phyloP scores from a whole-genome alignment of 2,797 vertebrate species.

The Corythornis leucogaster region DNA sequence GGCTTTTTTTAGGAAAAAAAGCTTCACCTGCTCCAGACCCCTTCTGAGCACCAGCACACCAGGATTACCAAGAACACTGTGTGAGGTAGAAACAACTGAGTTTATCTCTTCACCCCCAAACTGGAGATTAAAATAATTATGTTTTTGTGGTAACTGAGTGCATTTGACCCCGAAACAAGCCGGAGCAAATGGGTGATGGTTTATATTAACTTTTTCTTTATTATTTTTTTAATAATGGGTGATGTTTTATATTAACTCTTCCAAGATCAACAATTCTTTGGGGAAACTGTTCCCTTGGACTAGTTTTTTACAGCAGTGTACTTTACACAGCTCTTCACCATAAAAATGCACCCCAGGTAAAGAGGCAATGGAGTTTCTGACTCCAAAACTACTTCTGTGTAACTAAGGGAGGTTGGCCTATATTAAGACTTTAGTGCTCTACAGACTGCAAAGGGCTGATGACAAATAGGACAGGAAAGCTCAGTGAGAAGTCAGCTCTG shows the following conservation, averaged over 20 bases:
- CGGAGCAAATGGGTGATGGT: neutral
- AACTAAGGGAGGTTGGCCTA: neutral
- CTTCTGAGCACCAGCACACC: neutral
- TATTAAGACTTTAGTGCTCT: neutral
- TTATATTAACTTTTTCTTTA: neutral
- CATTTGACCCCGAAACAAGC: neutral
- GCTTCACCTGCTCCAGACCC: neutral
- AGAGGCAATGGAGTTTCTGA: neutral
- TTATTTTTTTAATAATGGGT: neutral
- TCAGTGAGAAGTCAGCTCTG: neutral
- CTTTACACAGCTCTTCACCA: neutral
- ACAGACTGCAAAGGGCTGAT: neutral
- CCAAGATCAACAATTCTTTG: neutral
- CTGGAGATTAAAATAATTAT: neutral
- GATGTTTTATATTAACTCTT: neutral
- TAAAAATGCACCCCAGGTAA: neutral
- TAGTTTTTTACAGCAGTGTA: neutral
- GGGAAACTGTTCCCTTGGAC: neutral
- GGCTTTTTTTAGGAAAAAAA: neutral
- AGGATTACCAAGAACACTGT: fast-evolving
- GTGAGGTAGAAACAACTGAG: neutral
- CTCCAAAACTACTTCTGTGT: neutral
- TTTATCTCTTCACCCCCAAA: neutral
- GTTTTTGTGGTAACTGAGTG: neutral
- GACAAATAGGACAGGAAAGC: neutral